phyloP scores from a whole-genome alignment of 1,140 invertebrate genomes.

The Aphaenogaster ashmeadi region DNA sequence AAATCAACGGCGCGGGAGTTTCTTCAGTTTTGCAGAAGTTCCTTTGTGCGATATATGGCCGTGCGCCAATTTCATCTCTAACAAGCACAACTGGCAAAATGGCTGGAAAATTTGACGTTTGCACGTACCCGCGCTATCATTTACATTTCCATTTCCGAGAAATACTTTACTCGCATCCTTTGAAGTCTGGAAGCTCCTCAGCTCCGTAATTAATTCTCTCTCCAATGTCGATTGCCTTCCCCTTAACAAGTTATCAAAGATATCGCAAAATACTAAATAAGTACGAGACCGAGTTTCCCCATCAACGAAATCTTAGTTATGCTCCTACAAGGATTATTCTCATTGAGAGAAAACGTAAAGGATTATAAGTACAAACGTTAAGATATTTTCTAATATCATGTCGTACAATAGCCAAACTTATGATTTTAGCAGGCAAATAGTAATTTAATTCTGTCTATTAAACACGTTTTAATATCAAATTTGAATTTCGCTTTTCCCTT shows the following conservation, averaged over 20 bases:
- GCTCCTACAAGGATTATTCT: not conserved
- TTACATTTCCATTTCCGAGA: constrained; percentile 29
- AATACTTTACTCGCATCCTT: constrained; percentile 24
- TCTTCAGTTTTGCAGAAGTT: constrained; percentile 48
- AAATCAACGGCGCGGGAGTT: constrained; percentile 57
- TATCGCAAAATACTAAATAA: constrained; percentile 21
- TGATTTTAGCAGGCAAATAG: not conserved
- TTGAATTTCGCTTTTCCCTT: not conserved
- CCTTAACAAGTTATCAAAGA: constrained; percentile 21
- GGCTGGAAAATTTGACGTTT: constrained; percentile 47
- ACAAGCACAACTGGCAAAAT: constrained; percentile 45
- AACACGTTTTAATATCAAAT: constrained; percentile 1
- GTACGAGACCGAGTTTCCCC: not conserved
- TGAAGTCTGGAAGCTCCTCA: constrained; percentile 12
- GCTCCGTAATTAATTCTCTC: constrained; percentile 34
- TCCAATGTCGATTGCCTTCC: not conserved
- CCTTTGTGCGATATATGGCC: constrained; percentile 33
- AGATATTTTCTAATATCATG: constrained; percentile 3
- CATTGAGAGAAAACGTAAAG: not conserved
- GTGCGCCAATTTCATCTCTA: constrained; percentile 46
- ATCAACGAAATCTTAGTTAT: constrained; percentile 2
- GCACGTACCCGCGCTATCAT: constrained; percentile 4
- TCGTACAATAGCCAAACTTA: not conserved
- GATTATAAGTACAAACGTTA: not conserved
- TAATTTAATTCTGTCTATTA: constrained; percentile 7